Evolutionary conservation across 1,140 invertebrate genomes (phyloP), one percentile per base, ranked within the genome.

Genomic region (Apis florea): DNA sequence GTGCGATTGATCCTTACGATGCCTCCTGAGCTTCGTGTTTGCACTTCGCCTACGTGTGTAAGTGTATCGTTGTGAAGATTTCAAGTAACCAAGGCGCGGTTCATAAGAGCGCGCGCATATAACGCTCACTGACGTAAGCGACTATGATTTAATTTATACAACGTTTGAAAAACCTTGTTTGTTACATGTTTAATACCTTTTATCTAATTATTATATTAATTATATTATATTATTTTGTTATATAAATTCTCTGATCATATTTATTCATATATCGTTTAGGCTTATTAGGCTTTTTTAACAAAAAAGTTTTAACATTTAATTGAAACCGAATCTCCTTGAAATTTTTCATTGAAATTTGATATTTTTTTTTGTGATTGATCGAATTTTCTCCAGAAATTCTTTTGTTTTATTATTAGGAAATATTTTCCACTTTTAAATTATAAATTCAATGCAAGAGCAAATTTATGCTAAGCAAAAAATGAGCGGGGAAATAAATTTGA

Each of bases 101-200:
- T 40, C 4, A 2, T 17, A 9, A n/a, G 59, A 63, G 26, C 19
- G 40, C 64, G 21, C 11, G 40, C 40, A 11, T 11, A 11, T 6
- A 21, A 6, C 40, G 51, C 47, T 31, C 17, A n/a, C 71, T 75
- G 79, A 75, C 79, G 71, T 53, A 68, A 81, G 51, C 54, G 5
- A 15, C 31, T 24, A 81, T 81, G 63, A 77, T 77, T 69, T 68
- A 76, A 82, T 76, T 76, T 76, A 75, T 63, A 61, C 49, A 26
- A 31, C 53, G 61, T 49, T 49, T 26, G 78, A 73, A 80, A 66
- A 56, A 58, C 51, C 61, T 80, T 58, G 61, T 67, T 80, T 79
- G 61, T 59, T n/a, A 66, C 49, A 24, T 9, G 26, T 13, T 73
- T 66, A 58, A 74, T 66, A 67, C 61, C 26, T 21, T 58, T 67